Base-by-base conservation (phyloP, 35 echinoderm and acorn worm species). In the Patiria miniata region DNA sequence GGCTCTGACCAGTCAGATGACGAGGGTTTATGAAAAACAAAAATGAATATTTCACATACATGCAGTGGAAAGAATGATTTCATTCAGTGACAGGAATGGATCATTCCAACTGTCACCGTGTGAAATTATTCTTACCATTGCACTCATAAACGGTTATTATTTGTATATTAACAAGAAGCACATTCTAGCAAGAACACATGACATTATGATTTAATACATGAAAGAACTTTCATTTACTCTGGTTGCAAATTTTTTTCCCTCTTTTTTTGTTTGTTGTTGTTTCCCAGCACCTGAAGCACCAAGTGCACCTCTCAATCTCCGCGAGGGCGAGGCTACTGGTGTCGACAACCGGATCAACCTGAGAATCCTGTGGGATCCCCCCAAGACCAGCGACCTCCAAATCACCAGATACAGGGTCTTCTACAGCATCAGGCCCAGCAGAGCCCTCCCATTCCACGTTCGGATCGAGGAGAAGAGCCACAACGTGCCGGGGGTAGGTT, bases 311-410 rank as follows among this genome's bases (percentile, higher is more conserved):
- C 32, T 83, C 12, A 90, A 94, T 18, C 40, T 93, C 17, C 33
- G 77, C 21, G 52, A 86, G 38, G 78, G 91, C 16, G 18, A 79
- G 51, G 79, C 87, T 10, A 61, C 34, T 83, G 28, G 12, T 39
- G 18, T 39, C 55, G 81, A 93, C 8, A 10, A 30, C 65, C 79
- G 44, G 14, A 89, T 97, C 19, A 84, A 93, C 36, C 30, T 90
- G 8, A 60, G 30, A 5, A 73, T 93, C 15, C 10, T 79, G 4
- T 97, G 95, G 95, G 90, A 91, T 42, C 91, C 95, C 10, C 95
- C 95, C 8, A 65, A 83, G 19, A 60, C 61, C 42, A 83, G 87
- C 77, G 95, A 97, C 52, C 15, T 93, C 32, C 68, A 90, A 3
- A 42, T 97, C 7, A 80, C 59, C 1, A 77, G 86, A 33, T 97